phyloP scores from a whole-genome alignment of 1,140 invertebrate species.

The Nasonia longicornis region DNA sequence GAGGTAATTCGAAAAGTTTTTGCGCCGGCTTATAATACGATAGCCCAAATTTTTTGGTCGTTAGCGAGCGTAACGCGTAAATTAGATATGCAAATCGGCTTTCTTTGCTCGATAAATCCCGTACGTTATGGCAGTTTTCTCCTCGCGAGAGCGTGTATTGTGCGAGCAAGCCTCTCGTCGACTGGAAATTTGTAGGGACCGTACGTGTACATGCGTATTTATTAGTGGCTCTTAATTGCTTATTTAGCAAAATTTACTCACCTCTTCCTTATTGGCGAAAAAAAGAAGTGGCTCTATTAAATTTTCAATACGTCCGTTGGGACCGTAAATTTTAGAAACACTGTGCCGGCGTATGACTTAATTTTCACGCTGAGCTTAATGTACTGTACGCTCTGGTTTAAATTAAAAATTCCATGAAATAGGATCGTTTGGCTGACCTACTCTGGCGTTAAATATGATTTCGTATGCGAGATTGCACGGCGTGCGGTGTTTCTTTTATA shows the following conservation, averaged over 20 bases:
- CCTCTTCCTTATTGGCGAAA: slow-evolving; percentile 6
- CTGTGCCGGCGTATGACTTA: background rate
- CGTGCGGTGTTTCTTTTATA: background rate
- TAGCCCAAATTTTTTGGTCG: background rate
- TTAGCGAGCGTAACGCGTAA: background rate
- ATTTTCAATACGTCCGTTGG: background rate
- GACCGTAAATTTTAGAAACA: background rate
- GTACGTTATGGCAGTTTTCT: background rate
- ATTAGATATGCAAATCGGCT: slow-evolving; percentile 18
- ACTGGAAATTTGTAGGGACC: background rate
- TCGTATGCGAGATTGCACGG: background rate
- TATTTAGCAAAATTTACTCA: background rate
- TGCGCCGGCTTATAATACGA: background rate
- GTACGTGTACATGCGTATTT: background rate
- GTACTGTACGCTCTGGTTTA: background rate
- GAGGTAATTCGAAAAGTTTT: slow-evolving; percentile 2
- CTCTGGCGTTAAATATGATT: background rate
- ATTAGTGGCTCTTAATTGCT: background rate
- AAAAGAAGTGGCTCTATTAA: background rate
- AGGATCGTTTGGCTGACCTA: background rate
- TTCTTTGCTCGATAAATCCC: slow-evolving; percentile 12
- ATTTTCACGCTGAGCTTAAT: background rate
- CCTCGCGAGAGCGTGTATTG: background rate
- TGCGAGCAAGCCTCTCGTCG: background rate
- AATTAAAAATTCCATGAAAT: background rate